Evolutionary conservation across 1,140 invertebrate genomes (phyloP), one percentile per base, ranked within the genome.

Genomic region (Leptinotarsa texana): DNA sequence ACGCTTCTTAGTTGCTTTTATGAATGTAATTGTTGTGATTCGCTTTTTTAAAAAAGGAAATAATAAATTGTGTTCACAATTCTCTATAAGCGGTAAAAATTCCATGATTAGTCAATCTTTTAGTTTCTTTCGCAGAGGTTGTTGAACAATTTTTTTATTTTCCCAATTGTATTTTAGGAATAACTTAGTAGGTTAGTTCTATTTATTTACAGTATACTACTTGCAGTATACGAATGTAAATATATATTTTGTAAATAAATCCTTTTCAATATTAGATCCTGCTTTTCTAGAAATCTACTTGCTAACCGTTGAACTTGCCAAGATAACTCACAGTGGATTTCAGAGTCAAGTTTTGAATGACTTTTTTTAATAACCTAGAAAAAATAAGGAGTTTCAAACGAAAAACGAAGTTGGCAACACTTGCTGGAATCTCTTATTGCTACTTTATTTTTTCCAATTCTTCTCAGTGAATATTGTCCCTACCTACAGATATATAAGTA

Each of bases 231-330:
- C 51, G n/a, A 57, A 57, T 57, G 51, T 57, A 57, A 57, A 57
- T 57, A 57, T 57, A 57, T 42, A n/a, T 57, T 57, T 57, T 57
- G 51, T 57, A 57, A 57, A 57, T 57, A 57, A 57, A 57, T 18
- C 15, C 51, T 57, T 57, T 57, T 57, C 51, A 57, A 17, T 57
- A 8, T 57, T 57, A 18, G 6, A 57, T 57, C 15, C 51, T 57
- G 15, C 51, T 17, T 57, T 57, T 57, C 51, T 57, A n/a, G 51
- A 57, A 18, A 17, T 5, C 3, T n/a, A 57, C 51, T n/a, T 42
- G 33, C 33, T 42, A 11, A 42, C 33, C 8, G 33, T 42, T 42
- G 8, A 42, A 42, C 33, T 42, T 42, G 33, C 8, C 33, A 42
- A 42, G 33, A 42, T 42, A 42, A 42, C 8, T 42, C 33, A 42